Percentiles rank a stretch among this genome's conserved stretches.
Evolutionary conservation across 2,888 invertebrate genomes (phyloP).

Genomic region (Caenorhabditis afra): DNA sequence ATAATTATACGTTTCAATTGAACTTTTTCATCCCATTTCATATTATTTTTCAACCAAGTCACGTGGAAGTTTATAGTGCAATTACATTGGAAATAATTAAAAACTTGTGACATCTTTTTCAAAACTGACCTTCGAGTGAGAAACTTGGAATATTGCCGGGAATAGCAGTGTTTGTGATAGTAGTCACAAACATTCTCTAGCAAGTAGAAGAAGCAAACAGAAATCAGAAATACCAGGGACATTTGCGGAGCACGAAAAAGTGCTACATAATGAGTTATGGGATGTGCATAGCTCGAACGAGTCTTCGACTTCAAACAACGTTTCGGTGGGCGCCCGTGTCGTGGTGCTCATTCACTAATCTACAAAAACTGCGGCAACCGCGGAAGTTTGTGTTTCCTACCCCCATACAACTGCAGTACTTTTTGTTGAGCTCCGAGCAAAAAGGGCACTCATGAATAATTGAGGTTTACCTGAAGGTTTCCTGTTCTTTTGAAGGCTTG

Average conservation of each 20-base stretch:
- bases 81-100: neutral
- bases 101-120: too few relatives aligned
- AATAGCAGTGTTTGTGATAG: slow-evolving; percentile 46
- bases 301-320: slow-evolving; percentile 12
- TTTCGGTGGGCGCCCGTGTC: slow-evolving; percentile 5
- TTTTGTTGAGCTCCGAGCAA: slow-evolving; percentile 23
- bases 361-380: slow-evolving; percentile 36
- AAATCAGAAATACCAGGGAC: slow-evolving; percentile 45
- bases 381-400: slow-evolving; percentile 43
- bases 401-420: slow-evolving; percentile 13
- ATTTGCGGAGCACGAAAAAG: slow-evolving; percentile 54
- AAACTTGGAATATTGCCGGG: slow-evolving; percentile 10
- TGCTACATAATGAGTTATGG: slow-evolving; percentile 61
- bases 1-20: neutral
- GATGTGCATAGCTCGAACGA: slow-evolving; percentile 54
- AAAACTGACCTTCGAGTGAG: slow-evolving; percentile 27
- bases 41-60: neutral
- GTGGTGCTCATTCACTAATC: slow-evolving; percentile 53
- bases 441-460: slow-evolving; percentile 57
- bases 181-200: slow-evolving; percentile 46
- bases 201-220: slow-evolving; percentile 3
- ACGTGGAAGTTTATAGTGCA: slow-evolving; percentile 26
- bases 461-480: slow-evolving; percentile 57
- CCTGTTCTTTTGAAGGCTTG: slow-evolving; percentile 57
- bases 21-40: neutral